Evolutionary conservation across 2,113 vertebrate species (phyloP).

Genomic region (Ranitomeya imitator): DNA sequence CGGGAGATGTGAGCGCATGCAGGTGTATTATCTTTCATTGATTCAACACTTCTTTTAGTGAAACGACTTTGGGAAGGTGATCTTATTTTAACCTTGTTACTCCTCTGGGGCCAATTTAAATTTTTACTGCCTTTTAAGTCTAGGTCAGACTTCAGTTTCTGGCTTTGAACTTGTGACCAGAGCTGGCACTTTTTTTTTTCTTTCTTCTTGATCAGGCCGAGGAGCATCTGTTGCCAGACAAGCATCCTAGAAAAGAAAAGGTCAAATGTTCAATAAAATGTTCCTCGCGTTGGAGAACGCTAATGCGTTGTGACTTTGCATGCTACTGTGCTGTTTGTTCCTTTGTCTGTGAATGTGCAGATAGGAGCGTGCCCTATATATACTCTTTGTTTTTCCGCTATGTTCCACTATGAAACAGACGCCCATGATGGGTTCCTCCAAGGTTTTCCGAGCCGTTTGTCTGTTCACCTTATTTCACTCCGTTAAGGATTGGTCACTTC

Average conservation of each 20-base stretch:
- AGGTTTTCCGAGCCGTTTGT: background rate
- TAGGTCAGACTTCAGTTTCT: background rate
- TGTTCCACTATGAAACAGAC: background rate
- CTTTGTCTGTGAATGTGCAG: background rate
- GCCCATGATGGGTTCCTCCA: slow-evolving; percentile 18
- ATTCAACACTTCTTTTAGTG: slow-evolving; percentile 7
- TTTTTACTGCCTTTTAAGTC: slow-evolving; percentile 20
- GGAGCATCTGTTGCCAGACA: slow-evolving; percentile 38
- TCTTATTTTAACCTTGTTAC: slow-evolving; percentile 45
- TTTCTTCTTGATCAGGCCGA: slow-evolving; percentile 16
- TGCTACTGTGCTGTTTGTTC: background rate
- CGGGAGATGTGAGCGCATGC: slow-evolving; percentile 4
- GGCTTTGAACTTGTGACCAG: slow-evolving; percentile 31
- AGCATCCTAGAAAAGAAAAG: slow-evolving; percentile 45
- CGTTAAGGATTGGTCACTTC: slow-evolving; percentile 41
- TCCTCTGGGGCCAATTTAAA: slow-evolving; percentile 44
- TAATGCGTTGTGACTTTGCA: slow-evolving; percentile 40
- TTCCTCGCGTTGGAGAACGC: background rate
- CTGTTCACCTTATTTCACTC: slow-evolving; percentile 45
- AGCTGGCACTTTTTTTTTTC: background rate
- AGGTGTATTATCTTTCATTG: slow-evolving; percentile 48
- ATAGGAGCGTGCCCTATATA: background rate
- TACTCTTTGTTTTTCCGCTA: background rate
- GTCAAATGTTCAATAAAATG: slow-evolving; percentile 50
- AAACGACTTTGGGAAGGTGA: slow-evolving; percentile 20